These are phyloP conservation scores for Nasonia giraulti DNA, from an alignment of 1,140 invertebrate species.

Conservation along the genomic window DNA sequence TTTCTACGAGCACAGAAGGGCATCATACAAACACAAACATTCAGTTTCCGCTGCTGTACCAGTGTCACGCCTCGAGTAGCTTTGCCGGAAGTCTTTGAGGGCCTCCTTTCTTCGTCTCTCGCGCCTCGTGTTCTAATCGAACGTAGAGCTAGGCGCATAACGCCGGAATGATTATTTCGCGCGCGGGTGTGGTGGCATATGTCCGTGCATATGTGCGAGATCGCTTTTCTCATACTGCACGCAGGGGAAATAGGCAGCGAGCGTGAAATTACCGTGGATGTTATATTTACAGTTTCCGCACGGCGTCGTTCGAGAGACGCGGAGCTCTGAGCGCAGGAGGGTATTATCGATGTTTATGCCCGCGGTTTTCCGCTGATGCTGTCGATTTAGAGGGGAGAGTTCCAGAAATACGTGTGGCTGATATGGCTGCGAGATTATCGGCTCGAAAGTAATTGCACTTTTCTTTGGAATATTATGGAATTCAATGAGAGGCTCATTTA, in stretches of 20 bases:
- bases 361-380: constrained; percentile 1
- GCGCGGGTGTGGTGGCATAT: not conserved
- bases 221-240: not conserved
- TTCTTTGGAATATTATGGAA: too few species aligned
- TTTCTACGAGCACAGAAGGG: not conserved
- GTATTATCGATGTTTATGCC: not conserved
- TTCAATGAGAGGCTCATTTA: too few species aligned
- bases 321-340: too few species aligned
- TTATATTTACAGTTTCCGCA: constrained; percentile 11
- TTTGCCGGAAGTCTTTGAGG: constrained; percentile 22
- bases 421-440: too few species aligned
- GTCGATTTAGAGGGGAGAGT: not conserved
- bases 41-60: not conserved
- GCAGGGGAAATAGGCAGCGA: not conserved
- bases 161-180: not conserved
- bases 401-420: not conserved
- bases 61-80: constrained; percentile 42
- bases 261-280: constrained; percentile 25
- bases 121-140: not conserved
- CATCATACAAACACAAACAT: not conserved
- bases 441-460: too few species aligned
- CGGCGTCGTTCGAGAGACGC: not conserved
- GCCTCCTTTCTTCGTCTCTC: not conserved
- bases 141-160: not conserved
- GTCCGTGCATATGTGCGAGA: not conserved